Conservation (phyloP, 1,140 invertebrate species). For the Muscidifurax raptorellus region DNA sequence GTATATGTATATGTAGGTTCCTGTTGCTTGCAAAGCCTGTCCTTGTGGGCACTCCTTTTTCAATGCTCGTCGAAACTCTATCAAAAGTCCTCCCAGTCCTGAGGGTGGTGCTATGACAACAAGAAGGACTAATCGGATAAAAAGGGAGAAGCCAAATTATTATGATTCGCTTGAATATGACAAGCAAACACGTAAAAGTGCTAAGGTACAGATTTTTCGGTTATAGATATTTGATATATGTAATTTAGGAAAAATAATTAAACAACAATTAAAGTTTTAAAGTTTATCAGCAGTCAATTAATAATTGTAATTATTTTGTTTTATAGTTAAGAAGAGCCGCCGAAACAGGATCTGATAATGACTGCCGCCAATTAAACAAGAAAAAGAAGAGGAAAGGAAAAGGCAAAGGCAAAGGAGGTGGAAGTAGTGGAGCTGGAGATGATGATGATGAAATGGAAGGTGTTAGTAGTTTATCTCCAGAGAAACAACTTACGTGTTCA, state of each 20-base stretch:
- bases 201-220: slow-evolving; percentile 65
- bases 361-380: slow-evolving; percentile 73
- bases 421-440: slow-evolving; percentile 71
- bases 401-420: slow-evolving; percentile 74
- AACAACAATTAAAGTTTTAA: background rate
- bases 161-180: slow-evolving; percentile 88
- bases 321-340: slow-evolving; percentile 73
- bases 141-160: slow-evolving; percentile 87
- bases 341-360: slow-evolving; percentile 73
- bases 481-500: slow-evolving; percentile 77
- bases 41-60: slow-evolving; percentile 88
- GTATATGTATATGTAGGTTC: slow-evolving; percentile 76
- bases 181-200: slow-evolving; percentile 79
- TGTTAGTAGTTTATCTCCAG: slow-evolving; percentile 74
- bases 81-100: slow-evolving; percentile 73
- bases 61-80: slow-evolving; percentile 79
- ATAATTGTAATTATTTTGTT: slow-evolving; percentile 20
- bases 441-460: slow-evolving; percentile 78
- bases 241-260: too few relatives aligned
- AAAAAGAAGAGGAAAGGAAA: slow-evolving; percentile 76
- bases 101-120: slow-evolving; percentile 72
- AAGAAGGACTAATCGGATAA: slow-evolving; percentile 83
- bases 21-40: slow-evolving; percentile 87
- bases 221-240: background rate
- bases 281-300: background rate